Conservation (phyloP, 2,888 invertebrate species). For the Urechis unicinctus region DNA sequence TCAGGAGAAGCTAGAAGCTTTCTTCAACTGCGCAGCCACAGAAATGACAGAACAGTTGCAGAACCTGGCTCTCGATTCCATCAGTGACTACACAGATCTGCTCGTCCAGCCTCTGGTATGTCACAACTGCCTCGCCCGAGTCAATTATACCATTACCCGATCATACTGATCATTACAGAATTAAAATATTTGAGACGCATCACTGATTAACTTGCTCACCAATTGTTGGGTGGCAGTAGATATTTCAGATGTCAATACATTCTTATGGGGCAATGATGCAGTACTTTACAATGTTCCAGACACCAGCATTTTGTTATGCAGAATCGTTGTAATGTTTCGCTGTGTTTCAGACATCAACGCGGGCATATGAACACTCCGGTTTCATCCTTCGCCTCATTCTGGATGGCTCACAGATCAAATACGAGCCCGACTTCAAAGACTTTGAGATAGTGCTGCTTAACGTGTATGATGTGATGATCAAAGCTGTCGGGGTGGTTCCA, state of each 20-base stretch:
- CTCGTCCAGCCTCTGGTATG: conserved; percentile 71
- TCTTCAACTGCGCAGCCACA: conserved; percentile 77
- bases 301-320: neutral
- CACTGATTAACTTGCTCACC: too few species aligned
- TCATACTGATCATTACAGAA: too few species aligned
- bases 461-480: conserved; percentile 68
- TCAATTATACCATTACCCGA: too few species aligned
- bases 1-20: conserved; percentile 63
- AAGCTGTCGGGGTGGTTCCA: conserved; percentile 67
- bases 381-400: conserved; percentile 50
- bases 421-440: conserved; percentile 57
- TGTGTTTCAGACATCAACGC: conserved; percentile 36
- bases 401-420: conserved; percentile 47
- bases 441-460: conserved; percentile 66
- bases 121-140: too few species aligned
- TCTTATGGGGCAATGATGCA: too few species aligned
- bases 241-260: too few species aligned
- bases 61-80: conserved; percentile 70
- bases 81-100: conserved; percentile 70
- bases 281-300: too few species aligned
- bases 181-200: too few species aligned
- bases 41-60: conserved; percentile 86
- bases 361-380: conserved; percentile 49
- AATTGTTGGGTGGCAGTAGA: too few species aligned
- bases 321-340: neutral